Conservation (phyloP, 2,888 invertebrate species). For the Drosophila putrida region DNA sequence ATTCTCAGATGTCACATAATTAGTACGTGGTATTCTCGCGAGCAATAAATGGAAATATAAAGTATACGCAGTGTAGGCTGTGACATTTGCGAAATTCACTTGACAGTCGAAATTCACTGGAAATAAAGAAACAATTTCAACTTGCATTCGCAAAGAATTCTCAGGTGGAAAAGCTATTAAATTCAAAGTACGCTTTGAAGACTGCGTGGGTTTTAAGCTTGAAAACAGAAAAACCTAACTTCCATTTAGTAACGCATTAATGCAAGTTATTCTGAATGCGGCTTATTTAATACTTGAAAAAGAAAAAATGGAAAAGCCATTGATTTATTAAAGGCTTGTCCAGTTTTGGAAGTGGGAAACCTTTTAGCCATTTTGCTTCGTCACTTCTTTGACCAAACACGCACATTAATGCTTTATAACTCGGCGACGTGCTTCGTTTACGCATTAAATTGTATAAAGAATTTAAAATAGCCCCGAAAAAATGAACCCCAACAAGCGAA, state of each 20-base stretch:
- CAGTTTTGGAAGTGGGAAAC: background rate
- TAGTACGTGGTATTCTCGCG: background rate
- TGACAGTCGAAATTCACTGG: background rate
- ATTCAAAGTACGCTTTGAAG: constrained; percentile 1
- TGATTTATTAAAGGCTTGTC: constrained; percentile 37
- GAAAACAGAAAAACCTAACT: constrained; percentile 27
- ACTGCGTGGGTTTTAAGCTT: background rate
- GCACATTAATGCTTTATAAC: constrained; percentile 63
- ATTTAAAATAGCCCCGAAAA: constrained; percentile 50
- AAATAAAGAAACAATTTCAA: background rate
- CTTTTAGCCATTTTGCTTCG: constrained; percentile 23
- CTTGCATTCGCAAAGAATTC: constrained; percentile 1
- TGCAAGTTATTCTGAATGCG: background rate
- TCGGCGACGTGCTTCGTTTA: constrained; percentile 58
- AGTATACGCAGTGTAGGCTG: constrained; percentile 41
- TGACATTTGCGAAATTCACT: constrained; percentile 21
- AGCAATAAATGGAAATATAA: constrained; percentile 26
- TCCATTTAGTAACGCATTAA: constrained; percentile 4
- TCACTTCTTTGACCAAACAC: constrained; percentile 58
- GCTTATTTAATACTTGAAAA: background rate
- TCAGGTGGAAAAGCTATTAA: background rate
- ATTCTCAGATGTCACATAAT: constrained; percentile 3
- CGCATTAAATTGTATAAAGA: constrained; percentile 45
- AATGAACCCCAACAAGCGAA: background rate
- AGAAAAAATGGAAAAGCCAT: constrained; percentile 19